These are phyloP conservation scores for Agrochola litura DNA, from an alignment of 2,888 invertebrate species.

Conservation along the genomic window DNA sequence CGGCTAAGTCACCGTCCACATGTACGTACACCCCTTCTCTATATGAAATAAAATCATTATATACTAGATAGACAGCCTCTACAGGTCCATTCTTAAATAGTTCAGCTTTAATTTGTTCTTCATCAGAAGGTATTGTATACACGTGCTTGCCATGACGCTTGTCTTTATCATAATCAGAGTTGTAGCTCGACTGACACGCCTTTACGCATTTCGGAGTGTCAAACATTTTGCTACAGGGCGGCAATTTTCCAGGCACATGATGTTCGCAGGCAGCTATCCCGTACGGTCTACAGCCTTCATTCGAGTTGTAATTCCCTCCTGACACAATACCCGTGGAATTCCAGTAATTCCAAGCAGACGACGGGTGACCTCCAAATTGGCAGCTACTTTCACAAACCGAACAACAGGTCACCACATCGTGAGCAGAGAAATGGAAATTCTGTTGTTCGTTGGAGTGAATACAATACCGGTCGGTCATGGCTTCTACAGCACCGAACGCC, in stretches of 20 bases:
- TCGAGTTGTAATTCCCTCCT: slow-evolving; percentile 6
- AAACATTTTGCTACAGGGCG: accelerated
- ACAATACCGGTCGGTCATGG: slow-evolving; percentile 29
- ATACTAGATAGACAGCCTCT: neutral
- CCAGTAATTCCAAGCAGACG: slow-evolving; percentile 6
- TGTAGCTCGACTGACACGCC: neutral
- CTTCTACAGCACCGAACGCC: slow-evolving; percentile 26
- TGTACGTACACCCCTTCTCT: slow-evolving; percentile 1
- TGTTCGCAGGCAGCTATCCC: slow-evolving; percentile 9
- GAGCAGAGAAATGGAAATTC: slow-evolving; percentile 28
- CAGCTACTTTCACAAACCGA: neutral
- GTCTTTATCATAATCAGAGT: slow-evolving; percentile 11
- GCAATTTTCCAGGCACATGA: neutral
- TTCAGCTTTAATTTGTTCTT: slow-evolving; percentile 23
- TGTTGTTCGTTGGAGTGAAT: slow-evolving; percentile 16
- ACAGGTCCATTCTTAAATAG: slow-evolving; percentile 18
- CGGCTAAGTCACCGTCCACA: accelerated
- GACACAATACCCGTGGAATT: slow-evolving; percentile 13
- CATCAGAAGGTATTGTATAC: neutral
- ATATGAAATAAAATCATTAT: neutral
- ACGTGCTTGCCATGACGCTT: slow-evolving; percentile 1
- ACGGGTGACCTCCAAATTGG: accelerated
- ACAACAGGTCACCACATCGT: neutral
- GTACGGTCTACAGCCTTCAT: slow-evolving; percentile 21
- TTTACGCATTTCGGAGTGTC: slow-evolving; percentile 6